Evolutionary conservation across 1,140 invertebrate genomes (phyloP).

Genomic region (Drosophila auraria): DNA sequence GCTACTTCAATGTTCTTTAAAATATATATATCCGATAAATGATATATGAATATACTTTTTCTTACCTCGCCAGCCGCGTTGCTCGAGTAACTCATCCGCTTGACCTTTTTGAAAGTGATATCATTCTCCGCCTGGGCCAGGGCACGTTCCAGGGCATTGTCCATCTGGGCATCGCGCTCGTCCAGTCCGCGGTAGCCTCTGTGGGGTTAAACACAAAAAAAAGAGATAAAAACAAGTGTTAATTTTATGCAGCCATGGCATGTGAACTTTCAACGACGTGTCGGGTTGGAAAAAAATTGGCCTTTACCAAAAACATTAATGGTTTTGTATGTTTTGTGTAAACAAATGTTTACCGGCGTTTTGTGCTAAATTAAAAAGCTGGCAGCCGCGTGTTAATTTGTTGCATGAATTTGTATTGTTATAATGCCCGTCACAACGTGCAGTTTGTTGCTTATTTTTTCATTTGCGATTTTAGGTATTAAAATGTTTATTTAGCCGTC

Average conservation of each 20-base stretch:
- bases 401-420: conserved; percentile 51
- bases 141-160: conserved; percentile 87
- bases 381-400: conserved; percentile 56
- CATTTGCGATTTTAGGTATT: conserved; percentile 5
- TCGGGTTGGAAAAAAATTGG: conserved; percentile 29
- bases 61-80: conserved; percentile 88
- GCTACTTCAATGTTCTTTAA: no score
- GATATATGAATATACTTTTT: no score
- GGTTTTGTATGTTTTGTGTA: conserved; percentile 36
- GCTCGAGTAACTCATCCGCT: conserved; percentile 89
- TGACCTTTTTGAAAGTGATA: conserved; percentile 89
- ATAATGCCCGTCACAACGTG: conserved; percentile 11
- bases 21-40: no score
- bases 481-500: conserved; percentile 29
- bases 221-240: conserved; percentile 18
- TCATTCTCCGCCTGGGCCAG: conserved; percentile 89
- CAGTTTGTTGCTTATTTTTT: not conserved
- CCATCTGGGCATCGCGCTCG: conserved; percentile 85
- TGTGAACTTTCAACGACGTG: conserved; percentile 33
- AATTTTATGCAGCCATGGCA: conserved; percentile 38
- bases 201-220: not conserved
- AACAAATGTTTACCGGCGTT: conserved; percentile 44
- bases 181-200: conserved; percentile 70
- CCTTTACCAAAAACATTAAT: conserved; percentile 43
- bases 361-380: conserved; percentile 66